These are phyloP conservation scores for Latrodectus geometricus DNA, from an alignment of 1,140 invertebrate genomes.

Conservation along the genomic window DNA sequence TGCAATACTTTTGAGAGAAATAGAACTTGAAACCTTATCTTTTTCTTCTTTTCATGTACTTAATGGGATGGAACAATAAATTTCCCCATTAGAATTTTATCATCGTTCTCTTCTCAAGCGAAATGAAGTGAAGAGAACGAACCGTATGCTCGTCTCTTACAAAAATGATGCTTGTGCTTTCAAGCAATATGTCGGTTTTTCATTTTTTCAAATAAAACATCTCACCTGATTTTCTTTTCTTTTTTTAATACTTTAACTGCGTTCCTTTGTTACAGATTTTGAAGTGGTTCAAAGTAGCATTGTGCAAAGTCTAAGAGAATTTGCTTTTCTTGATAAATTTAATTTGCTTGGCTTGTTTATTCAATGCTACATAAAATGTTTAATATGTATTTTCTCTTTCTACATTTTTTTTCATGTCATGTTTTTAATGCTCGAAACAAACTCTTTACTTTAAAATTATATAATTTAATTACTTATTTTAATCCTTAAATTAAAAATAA, in stretches of 20 bases:
- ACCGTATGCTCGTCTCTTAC: background rate
- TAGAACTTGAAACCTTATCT: background rate
- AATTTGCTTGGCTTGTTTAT: too few relatives aligned
- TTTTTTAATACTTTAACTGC: conserved; percentile 17
- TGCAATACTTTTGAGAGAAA: too few relatives aligned
- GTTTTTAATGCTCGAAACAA: too few relatives aligned
- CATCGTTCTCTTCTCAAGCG: conserved; percentile 5
- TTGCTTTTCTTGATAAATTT: too few relatives aligned
- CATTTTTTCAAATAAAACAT: conserved; percentile 2
- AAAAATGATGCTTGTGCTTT: conserved; percentile 24
- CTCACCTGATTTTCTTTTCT: conserved; percentile 17
- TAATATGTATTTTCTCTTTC: too few relatives aligned
- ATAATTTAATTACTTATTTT: too few relatives aligned
- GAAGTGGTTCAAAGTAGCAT: background rate
- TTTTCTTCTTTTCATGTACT: background rate
- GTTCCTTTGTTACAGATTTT: conserved; percentile 20
- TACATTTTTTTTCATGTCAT: too few relatives aligned
- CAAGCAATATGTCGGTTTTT: conserved; percentile 6
- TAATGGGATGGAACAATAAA: conserved; percentile 18
- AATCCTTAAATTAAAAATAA: too few relatives aligned
- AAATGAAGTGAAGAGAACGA: conserved; percentile 13
- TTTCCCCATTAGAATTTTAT: conserved; percentile 25
- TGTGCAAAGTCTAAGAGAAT: background rate
- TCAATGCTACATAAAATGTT: too few relatives aligned
- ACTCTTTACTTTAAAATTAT: too few relatives aligned